Evolutionary conservation across 2,888 invertebrate species (phyloP).

Genomic region (Salticus scenicus): DNA sequence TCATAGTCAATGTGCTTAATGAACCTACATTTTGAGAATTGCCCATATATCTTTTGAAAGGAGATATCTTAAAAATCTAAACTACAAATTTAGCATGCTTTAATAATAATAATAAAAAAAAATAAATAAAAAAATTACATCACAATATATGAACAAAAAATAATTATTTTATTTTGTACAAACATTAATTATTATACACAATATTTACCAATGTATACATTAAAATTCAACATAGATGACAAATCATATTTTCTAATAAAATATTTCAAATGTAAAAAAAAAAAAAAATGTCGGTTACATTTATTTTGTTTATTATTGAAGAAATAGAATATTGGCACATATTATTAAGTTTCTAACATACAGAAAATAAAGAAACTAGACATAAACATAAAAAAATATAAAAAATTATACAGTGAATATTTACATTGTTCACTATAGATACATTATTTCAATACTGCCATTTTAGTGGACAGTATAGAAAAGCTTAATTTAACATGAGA

Average conservation of each 20-base stretch:
- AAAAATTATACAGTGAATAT: background rate
- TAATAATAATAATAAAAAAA: too few species aligned
- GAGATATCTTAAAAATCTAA: too few species aligned
- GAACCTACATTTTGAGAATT: too few species aligned
- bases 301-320: background rate
- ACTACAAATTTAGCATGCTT: too few species aligned
- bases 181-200: constrained; percentile 42
- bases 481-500: too few species aligned
- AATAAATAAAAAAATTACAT: background rate
- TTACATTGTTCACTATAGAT: background rate
- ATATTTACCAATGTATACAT: background rate
- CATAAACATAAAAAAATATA: background rate
- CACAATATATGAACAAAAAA: constrained; percentile 26
- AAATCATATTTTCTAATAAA: background rate
- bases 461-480: background rate
- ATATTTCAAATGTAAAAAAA: too few species aligned
- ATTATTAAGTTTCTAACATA: background rate
- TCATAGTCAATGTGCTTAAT: too few species aligned
- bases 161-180: constrained; percentile 56
- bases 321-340: constrained; percentile 12
- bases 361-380: background rate
- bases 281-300: too few species aligned
- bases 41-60: too few species aligned
- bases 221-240: background rate
- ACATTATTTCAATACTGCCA: background rate